Conservation (phyloP, 2,113 vertebrate genomes). For the Eptesicus fuscus region DNA sequence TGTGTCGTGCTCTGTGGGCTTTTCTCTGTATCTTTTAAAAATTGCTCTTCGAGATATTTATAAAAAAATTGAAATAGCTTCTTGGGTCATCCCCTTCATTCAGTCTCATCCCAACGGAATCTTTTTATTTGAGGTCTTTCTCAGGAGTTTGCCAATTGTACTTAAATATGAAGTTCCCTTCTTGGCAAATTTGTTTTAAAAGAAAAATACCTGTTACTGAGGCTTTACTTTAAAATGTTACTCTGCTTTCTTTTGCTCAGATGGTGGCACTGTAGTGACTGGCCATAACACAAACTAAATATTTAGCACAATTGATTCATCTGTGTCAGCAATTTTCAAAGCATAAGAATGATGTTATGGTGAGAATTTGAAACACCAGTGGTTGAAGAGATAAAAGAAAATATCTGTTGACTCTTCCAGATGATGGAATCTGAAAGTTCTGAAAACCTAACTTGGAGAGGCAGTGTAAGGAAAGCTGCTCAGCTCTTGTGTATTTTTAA, state of each 20-base stretch:
- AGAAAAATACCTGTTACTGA: not conserved
- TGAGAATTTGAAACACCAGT: not conserved
- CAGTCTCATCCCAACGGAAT: not conserved
- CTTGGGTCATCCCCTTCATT: not conserved
- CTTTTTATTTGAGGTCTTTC: slow-evolving; percentile 17
- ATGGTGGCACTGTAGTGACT: not conserved
- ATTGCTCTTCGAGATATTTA: not conserved
- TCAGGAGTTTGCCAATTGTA: not conserved
- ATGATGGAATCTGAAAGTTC: not conserved
- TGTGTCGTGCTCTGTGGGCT: not conserved
- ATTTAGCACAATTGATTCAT: not conserved
- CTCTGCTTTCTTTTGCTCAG: slow-evolving; percentile 32
- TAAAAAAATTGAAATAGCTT: not conserved
- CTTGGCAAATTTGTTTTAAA: not conserved
- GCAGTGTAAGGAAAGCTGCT: not conserved
- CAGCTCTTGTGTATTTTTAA: slow-evolving; percentile 9
- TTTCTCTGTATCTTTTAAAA: slow-evolving; percentile 23
- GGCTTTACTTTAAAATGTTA: slow-evolving; percentile 7
- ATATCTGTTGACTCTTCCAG: not conserved
- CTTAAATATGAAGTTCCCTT: not conserved
- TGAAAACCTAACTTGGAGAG: not conserved
- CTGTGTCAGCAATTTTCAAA: not conserved
- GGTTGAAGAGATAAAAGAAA: not conserved
- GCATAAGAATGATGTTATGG: not conserved
- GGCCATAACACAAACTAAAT: not conserved